Percentiles rank a stretch among this genome's conserved stretches.
Conservation (phyloP, 2,113 vertebrate genomes). For the Esox niger region DNA sequence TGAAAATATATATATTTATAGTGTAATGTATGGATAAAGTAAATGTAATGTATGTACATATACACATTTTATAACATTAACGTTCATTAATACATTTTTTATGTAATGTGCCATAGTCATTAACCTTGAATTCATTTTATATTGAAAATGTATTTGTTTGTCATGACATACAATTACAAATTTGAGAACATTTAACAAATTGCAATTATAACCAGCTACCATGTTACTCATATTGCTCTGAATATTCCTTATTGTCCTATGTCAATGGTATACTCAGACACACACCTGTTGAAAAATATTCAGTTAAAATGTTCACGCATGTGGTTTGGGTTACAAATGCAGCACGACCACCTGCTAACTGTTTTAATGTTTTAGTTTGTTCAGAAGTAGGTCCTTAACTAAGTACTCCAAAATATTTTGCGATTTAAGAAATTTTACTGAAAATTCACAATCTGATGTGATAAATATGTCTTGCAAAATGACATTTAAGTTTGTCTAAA, state of each 20-base stretch:
- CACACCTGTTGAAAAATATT: constrained; percentile 64
- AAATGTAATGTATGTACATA: no score
- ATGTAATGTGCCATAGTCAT: no score
- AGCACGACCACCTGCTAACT: constrained; percentile 54
- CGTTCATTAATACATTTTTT: no score
- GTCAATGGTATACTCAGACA: not conserved
- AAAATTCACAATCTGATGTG: constrained; percentile 9
- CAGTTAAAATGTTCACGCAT: constrained; percentile 67
- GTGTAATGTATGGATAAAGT: no score
- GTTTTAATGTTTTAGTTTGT: not conserved
- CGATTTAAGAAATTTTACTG: constrained; percentile 29
- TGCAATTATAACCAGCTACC: not conserved
- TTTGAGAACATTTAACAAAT: not conserved
- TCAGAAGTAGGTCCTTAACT: constrained; percentile 24
- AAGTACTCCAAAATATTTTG: constrained; percentile 29
- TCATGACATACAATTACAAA: no score
- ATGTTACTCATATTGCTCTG: constrained; percentile 1
- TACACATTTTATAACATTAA: no score
- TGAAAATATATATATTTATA: no score
- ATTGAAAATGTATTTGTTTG: no score
- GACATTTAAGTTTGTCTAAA: no score
- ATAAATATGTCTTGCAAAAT: no score
- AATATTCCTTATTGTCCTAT: not conserved
- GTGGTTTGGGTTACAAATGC: constrained; percentile 66
- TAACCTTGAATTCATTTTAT: no score